Evolutionary conservation across 2,888 invertebrate genomes (phyloP).

Genomic region (Apomyelois bistriatella): DNA sequence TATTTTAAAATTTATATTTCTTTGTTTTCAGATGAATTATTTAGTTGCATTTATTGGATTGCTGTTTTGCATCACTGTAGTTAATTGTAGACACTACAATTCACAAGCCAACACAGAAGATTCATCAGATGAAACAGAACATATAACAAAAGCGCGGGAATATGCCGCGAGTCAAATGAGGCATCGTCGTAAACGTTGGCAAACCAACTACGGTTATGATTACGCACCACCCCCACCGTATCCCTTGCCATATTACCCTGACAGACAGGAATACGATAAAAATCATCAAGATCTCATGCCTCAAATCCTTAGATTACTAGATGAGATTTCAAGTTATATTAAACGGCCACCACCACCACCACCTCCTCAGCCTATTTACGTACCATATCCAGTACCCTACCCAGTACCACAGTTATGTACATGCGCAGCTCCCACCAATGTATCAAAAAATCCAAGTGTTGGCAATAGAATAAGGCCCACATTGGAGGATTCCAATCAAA

Average conservation of each 20-base stretch:
- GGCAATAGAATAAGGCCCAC: slow-evolving; percentile 37
- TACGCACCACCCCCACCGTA: slow-evolving; percentile 39
- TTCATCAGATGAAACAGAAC: slow-evolving; percentile 28
- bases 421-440: slow-evolving; percentile 27
- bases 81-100: slow-evolving; percentile 40
- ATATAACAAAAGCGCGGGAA: slow-evolving; percentile 27
- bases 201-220: slow-evolving; percentile 48
- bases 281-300: slow-evolving; percentile 44
- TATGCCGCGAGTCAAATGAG: slow-evolving; percentile 31
- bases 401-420: slow-evolving; percentile 34
- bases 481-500: slow-evolving; percentile 51
- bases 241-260: slow-evolving; percentile 36
- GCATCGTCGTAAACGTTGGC: slow-evolving; percentile 51
- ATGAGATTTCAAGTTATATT: slow-evolving; percentile 49
- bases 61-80: slow-evolving; percentile 37
- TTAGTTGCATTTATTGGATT: slow-evolving; percentile 36
- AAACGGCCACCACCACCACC: slow-evolving; percentile 39
- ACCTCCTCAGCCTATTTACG: slow-evolving; percentile 54
- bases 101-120: slow-evolving; percentile 35
- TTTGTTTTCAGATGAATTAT: slow-evolving; percentile 56
- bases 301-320: slow-evolving; percentile 48
- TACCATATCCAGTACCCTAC: slow-evolving; percentile 54
- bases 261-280: slow-evolving; percentile 44
- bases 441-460: slow-evolving; percentile 26
- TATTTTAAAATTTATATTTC: background rate